Conservation (phyloP, 2,113 vertebrate genomes). For the Thalassarche chlororhynchos region DNA sequence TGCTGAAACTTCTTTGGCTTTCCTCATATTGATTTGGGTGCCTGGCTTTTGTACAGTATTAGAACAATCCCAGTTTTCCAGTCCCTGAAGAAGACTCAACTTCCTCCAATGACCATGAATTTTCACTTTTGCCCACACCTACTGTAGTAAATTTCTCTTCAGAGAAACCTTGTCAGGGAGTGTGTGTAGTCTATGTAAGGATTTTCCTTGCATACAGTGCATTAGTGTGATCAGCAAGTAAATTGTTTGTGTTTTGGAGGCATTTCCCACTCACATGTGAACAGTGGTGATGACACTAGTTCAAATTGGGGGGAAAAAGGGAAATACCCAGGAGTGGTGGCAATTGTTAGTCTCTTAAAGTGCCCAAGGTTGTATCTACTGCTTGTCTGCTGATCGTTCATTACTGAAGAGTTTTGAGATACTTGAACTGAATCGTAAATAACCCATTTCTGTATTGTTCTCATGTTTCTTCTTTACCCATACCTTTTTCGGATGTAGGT, state of each 20-base stretch:
- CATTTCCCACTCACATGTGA: not conserved
- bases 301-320: not conserved
- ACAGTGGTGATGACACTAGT: not conserved
- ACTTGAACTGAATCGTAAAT: not conserved
- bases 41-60: not conserved
- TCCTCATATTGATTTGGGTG: not conserved
- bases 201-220: not conserved
- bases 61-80: not conserved
- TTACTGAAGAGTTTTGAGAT: not conserved
- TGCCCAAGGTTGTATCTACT: not conserved
- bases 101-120: not conserved
- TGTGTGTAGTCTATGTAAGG: not conserved
- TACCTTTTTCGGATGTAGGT: not conserved
- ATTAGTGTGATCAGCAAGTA: not conserved
- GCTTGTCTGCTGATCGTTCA: not conserved
- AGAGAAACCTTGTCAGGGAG: not conserved
- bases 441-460: not conserved
- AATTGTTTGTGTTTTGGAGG: not conserved
- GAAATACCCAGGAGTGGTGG: not conserved
- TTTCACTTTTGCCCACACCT: not conserved
- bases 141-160: not conserved
- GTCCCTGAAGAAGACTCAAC: not conserved
- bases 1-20: not conserved
- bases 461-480: not conserved
- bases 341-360: not conserved